phyloP scores from a whole-genome alignment of 2,113 vertebrate genomes.

The Gavia stellata region DNA sequence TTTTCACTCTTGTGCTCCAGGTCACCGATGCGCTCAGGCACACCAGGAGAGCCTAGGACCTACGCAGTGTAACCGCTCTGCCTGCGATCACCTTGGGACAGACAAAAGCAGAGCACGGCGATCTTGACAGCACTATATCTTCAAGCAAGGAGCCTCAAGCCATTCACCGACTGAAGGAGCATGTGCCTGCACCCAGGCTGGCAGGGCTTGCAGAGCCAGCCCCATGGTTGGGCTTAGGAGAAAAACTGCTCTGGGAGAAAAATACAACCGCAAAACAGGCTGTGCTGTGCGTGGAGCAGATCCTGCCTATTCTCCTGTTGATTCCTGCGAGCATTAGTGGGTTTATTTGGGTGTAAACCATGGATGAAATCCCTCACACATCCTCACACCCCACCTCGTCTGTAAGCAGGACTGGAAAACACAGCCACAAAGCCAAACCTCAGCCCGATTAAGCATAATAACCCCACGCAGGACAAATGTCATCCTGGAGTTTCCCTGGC shows the following conservation, averaged over 20 bases:
- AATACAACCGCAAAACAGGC: neutral
- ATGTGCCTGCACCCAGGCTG: neutral
- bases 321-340: neutral
- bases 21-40: neutral
- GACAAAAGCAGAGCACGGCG: neutral
- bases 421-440: neutral
- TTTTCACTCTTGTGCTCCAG: neutral
- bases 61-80: neutral
- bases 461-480: neutral
- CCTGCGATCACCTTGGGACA: neutral
- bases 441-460: neutral
- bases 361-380: neutral
- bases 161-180: neutral
- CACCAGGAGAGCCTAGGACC: neutral
- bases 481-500: neutral
- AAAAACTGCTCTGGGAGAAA: neutral
- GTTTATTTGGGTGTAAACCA: neutral
- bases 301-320: neutral
- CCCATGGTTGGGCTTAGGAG: accelerated
- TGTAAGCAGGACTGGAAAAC: neutral
- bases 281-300: neutral
- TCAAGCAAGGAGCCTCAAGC: neutral
- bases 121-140: neutral
- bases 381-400: neutral
- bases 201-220: neutral